phyloP scores from a whole-genome alignment of 2,113 vertebrate genomes.

The Formicarius rufipectus region DNA sequence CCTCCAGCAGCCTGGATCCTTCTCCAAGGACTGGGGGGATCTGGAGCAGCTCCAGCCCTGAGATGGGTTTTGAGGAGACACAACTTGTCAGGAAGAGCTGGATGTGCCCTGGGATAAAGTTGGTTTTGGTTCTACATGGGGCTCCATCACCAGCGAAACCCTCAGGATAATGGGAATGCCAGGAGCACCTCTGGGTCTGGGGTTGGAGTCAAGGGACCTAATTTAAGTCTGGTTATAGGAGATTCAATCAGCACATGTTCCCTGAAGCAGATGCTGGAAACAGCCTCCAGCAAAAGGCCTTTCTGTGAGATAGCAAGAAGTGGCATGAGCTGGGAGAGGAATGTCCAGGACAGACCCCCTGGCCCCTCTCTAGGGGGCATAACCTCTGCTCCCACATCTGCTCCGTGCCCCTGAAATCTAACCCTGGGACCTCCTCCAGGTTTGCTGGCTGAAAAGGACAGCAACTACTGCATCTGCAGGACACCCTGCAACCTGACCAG shows the following conservation, averaged over 20 bases:
- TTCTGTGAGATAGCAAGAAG: too few relatives aligned
- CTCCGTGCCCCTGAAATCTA: not conserved
- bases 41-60: not conserved
- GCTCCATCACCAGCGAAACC: not conserved
- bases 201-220: not conserved
- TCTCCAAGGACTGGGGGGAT: not conserved
- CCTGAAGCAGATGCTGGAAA: not conserved
- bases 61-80: not conserved
- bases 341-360: not conserved
- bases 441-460: slow-evolving; percentile 90
- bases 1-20: not conserved
- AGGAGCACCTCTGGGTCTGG: not conserved
- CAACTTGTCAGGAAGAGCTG: not conserved
- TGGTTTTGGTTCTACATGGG: not conserved
- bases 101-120: not conserved
- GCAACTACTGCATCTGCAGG: slow-evolving; percentile 91
- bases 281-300: not conserved
- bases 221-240: not conserved
- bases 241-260: not conserved
- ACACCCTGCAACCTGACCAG: slow-evolving; percentile 96
- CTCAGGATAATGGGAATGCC: accelerated
- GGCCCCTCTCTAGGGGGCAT: not conserved
- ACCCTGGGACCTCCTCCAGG: slow-evolving; percentile 66
- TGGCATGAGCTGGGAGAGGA: not conserved
- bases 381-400: not conserved